Conservation (phyloP, 2,888 invertebrate species). For the Rhagophthalmus giganteus region DNA sequence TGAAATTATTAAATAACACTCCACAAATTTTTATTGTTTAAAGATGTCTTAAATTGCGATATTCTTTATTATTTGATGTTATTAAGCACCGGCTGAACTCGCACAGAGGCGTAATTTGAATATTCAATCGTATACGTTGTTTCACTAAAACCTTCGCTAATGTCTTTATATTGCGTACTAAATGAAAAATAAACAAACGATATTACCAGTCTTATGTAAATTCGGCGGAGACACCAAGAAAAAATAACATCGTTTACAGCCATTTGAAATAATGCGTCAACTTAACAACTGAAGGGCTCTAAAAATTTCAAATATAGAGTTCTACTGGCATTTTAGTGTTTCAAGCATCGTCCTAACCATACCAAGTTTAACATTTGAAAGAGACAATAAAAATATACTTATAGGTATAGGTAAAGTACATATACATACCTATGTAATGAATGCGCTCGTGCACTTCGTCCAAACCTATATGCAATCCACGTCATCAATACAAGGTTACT, state of each 20-base stretch:
- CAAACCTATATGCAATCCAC: too few relatives aligned
- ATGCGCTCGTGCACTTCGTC: too few relatives aligned
- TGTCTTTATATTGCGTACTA: conserved; percentile 6
- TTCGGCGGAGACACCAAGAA: conserved; percentile 7
- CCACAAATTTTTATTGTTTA: conserved; percentile 2
- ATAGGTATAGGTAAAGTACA: too few relatives aligned
- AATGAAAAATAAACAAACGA: conserved; percentile 11
- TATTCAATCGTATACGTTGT: conserved; percentile 3
- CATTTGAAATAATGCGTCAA: conserved; percentile 1
- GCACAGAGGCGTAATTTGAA: not conserved
- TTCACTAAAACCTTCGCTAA: not conserved
- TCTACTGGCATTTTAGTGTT: too few relatives aligned
- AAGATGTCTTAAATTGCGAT: not conserved
- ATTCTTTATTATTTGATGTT: too few relatives aligned
- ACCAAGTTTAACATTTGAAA: too few relatives aligned
- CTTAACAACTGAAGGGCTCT: not conserved
- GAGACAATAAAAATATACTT: too few relatives aligned
- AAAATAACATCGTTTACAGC: conserved; percentile 13
- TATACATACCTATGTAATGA: too few relatives aligned
- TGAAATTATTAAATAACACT: conserved; percentile 1
- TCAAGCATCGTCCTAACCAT: too few relatives aligned
- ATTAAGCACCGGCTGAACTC: conserved; percentile 3
- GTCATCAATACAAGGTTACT: too few relatives aligned
- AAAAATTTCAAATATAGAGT: too few relatives aligned
- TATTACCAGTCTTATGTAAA: conserved; percentile 9